Conservation (phyloP, 2,888 invertebrate genomes). For the Teinopalpus imperialis region DNA sequence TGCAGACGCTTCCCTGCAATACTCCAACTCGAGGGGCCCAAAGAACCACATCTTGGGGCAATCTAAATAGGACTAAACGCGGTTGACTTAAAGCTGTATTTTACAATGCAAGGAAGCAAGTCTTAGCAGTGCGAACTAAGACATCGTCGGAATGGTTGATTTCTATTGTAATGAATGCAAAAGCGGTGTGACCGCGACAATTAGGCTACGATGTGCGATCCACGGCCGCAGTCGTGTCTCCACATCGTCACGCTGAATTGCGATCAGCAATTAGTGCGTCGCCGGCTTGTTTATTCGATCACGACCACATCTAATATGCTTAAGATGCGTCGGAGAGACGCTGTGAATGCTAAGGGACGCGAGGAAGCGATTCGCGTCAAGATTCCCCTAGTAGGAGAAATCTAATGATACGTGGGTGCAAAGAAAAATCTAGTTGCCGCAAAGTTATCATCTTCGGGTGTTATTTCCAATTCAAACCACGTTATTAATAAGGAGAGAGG, state of each 20-base stretch:
- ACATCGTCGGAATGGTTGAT: conserved; percentile 61
- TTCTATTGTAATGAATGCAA: conserved; percentile 76
- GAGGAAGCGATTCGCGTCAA: conserved; percentile 25
- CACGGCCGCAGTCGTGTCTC: conserved; percentile 51
- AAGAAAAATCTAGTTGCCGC: conserved; percentile 27
- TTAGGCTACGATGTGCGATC: conserved; percentile 58
- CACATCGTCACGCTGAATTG: conserved; percentile 54
- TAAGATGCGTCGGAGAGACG: conserved; percentile 35
- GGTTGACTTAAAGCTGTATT: conserved; percentile 33
- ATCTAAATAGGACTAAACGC: conserved; percentile 21
- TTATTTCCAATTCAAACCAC: conserved; percentile 67
- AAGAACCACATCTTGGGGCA: conserved; percentile 14
- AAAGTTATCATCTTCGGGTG: conserved; percentile 21
- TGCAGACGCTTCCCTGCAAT: conserved; percentile 36
- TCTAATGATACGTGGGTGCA: conserved; percentile 36
- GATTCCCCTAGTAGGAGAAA: conserved; percentile 29
- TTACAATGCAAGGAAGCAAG: conserved; percentile 30
- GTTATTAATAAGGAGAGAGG: conserved; percentile 71
- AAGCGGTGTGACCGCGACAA: conserved; percentile 65
- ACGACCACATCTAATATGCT: conserved; percentile 62
- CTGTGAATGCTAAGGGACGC: conserved; percentile 45
- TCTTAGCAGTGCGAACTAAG: conserved; percentile 52
- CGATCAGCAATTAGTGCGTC: conserved; percentile 62
- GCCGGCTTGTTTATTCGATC: conserved; percentile 50
- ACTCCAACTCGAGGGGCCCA: conserved; percentile 25